phyloP scores from a whole-genome alignment of 1,140 invertebrate species.

The Drosophila bocki region DNA sequence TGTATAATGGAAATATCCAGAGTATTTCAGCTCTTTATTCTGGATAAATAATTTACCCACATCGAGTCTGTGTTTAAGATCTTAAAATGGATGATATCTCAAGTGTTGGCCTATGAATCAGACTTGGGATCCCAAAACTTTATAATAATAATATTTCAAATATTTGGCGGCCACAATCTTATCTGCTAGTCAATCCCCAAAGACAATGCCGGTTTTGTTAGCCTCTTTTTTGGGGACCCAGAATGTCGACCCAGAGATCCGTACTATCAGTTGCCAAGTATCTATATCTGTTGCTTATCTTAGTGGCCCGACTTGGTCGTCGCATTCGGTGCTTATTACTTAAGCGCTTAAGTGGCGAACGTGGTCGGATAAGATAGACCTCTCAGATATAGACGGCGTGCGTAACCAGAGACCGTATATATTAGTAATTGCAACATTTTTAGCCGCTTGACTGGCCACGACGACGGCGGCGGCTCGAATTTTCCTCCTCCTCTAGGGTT shows the following conservation, averaged over 20 bases:
- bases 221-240: not conserved
- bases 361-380: conserved; percentile 62
- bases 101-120: not conserved
- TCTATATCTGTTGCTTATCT: conserved; percentile 60
- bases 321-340: conserved; percentile 37
- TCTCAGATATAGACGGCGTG: conserved; percentile 28
- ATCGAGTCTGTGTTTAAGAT: not conserved
- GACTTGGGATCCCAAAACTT: not conserved
- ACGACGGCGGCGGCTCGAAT: conserved; percentile 6
- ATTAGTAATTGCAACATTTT: conserved; percentile 72
- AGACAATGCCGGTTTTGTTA: conserved; percentile 9
- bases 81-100: not conserved
- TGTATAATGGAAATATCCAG: not conserved
- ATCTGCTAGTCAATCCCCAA: conserved; percentile 24
- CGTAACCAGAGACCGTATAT: conserved; percentile 41
- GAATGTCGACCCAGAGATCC: conserved; percentile 30
- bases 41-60: conserved; percentile 19
- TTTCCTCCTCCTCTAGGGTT: conserved; percentile 18
- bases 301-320: conserved; percentile 12
- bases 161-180: conserved; percentile 22
- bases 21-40: not conserved
- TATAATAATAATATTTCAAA: conserved; percentile 14
- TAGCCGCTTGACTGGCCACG: conserved; percentile 57
- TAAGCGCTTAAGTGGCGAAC: conserved; percentile 34
- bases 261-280: conserved; percentile 26